A percentile compares a stretch with the other conserved stretches of the same genome.
Evolutionary conservation across 2,797 vertebrate species (phyloP).

Genomic region (Labroides dimidiatus): DNA sequence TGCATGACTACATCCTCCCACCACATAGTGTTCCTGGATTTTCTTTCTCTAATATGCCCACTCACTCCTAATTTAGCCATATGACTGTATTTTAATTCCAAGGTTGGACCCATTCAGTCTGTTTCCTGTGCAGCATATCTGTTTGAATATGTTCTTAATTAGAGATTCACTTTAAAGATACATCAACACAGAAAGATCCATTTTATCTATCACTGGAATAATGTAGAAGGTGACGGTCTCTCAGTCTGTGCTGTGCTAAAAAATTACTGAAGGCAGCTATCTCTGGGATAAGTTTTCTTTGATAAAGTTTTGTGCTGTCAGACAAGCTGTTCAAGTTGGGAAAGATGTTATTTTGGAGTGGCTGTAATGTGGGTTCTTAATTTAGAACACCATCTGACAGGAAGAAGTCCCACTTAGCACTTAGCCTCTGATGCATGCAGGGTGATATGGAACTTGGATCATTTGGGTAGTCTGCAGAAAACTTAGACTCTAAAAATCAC

Average conservation of each 20-base stretch:
- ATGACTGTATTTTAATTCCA: constrained; percentile 17
- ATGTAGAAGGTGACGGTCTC: too few relatives aligned
- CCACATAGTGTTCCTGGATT: constrained; percentile 19
- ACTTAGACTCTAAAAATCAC: too few relatives aligned
- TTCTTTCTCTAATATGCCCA: constrained; percentile 35
- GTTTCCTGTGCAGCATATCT: background rate
- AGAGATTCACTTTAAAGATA: background rate
- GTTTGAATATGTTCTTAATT: background rate
- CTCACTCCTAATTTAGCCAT: constrained; percentile 35
- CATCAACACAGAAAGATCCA: background rate
- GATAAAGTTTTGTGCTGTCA: constrained; percentile 8
- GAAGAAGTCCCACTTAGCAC: background rate
- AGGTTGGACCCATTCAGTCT: constrained; percentile 15
- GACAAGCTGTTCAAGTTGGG: constrained; percentile 13
- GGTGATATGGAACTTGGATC: background rate
- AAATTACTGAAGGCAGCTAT: too few relatives aligned
- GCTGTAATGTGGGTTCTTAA: constrained; percentile 20
- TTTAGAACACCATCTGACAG: constrained; percentile 11
- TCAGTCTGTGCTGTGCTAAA: constrained; percentile 6
- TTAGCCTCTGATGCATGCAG: background rate
- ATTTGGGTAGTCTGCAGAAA: too few relatives aligned
- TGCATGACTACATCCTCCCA: constrained; percentile 46
- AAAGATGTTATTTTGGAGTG: background rate
- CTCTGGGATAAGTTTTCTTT: too few relatives aligned
- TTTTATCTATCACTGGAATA: too few relatives aligned